phyloP scores from a whole-genome alignment of 2,888 invertebrate species.

The Trichacis sp. region DNA sequence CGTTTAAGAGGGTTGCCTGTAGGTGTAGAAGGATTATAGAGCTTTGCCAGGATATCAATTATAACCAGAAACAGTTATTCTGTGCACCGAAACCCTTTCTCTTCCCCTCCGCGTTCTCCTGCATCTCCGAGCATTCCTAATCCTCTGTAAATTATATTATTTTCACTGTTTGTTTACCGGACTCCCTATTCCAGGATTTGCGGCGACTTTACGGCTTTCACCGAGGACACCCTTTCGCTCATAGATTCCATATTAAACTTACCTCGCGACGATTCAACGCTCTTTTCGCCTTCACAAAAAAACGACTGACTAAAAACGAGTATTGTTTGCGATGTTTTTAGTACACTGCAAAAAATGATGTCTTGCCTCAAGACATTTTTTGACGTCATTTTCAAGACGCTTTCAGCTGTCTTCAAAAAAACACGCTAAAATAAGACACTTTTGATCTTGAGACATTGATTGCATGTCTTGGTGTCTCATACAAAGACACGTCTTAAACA shows the following conservation, averaged over 20 bases:
- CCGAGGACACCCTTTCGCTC: slow-evolving; percentile 45
- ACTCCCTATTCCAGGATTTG: slow-evolving; percentile 65
- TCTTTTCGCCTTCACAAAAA: slow-evolving; percentile 18
- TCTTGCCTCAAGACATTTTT: too few species aligned
- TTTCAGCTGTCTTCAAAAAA: too few species aligned
- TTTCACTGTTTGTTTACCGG: slow-evolving; percentile 69
- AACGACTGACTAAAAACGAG: too few species aligned
- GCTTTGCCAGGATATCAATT: slow-evolving; percentile 70
- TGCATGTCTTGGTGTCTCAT: too few species aligned
- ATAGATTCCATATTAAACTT: slow-evolving; percentile 51
- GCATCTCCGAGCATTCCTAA: slow-evolving; percentile 63
- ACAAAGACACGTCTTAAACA: too few species aligned
- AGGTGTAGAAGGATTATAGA: slow-evolving; percentile 65
- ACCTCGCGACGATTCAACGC: slow-evolving; percentile 38
- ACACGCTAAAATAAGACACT: too few species aligned
- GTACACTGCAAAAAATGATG: too few species aligned
- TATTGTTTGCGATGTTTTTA: too few species aligned
- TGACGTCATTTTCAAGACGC: too few species aligned
- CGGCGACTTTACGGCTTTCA: slow-evolving; percentile 67
- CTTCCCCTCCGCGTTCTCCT: slow-evolving; percentile 39
- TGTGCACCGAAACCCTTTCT: slow-evolving; percentile 63
- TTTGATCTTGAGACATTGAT: too few species aligned
- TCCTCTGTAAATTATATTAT: slow-evolving; percentile 70
- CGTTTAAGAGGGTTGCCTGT: slow-evolving; percentile 62
- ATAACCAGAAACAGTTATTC: slow-evolving; percentile 70